These are phyloP conservation scores for Bombus waltoni DNA, from an alignment of 1,140 invertebrate species.

Conservation along the genomic window DNA sequence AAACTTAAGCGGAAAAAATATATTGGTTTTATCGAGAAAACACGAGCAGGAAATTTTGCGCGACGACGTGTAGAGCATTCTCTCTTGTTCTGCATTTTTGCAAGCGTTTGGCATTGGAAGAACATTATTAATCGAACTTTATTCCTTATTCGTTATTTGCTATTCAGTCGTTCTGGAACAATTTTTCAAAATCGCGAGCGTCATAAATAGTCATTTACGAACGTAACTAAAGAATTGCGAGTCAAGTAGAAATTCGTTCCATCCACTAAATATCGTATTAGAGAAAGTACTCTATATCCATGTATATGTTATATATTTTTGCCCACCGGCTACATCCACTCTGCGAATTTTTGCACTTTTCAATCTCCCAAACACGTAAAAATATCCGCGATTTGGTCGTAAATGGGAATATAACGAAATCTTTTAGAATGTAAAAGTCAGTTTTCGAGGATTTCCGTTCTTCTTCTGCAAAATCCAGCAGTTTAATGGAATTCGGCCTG, in stretches of 20 bases:
- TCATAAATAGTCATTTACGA: no score
- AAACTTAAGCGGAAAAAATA: background rate
- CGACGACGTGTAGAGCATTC: background rate
- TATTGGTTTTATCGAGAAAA: background rate
- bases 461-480: background rate
- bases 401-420: background rate
- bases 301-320: no score
- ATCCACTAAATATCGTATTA: no score
- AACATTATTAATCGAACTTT: background rate
- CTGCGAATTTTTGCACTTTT: background rate
- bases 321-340: no score
- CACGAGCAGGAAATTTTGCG: background rate
- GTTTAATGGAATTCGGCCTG: conserved; percentile 33
- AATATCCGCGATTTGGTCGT: no score
- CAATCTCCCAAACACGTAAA: background rate
- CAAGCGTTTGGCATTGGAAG: background rate
- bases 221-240: no score
- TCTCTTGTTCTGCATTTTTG: background rate
- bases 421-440: background rate
- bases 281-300: no score
- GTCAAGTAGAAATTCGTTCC: no score
- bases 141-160: no score
- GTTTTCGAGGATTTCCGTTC: background rate
- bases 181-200: background rate
- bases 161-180: background rate